A percentile compares a stretch with the other conserved stretches of the same genome.
These are phyloP conservation scores for Taeniopygia guttata DNA, from an alignment of 2,797 vertebrate species.

Conservation along the genomic window DNA sequence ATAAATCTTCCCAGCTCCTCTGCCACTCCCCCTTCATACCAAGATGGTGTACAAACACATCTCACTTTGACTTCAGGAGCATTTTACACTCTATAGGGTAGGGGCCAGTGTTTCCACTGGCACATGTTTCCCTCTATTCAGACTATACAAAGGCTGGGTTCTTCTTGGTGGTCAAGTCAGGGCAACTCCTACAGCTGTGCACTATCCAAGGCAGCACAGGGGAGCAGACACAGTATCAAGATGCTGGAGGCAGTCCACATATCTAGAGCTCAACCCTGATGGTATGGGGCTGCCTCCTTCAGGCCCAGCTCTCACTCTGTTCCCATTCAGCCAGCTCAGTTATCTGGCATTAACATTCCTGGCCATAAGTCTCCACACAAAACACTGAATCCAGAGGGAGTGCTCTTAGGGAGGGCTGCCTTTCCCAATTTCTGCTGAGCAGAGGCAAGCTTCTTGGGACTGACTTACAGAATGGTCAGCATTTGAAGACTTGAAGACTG, in stretches of 20 bases:
- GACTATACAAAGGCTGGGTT: neutral
- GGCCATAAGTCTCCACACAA: neutral
- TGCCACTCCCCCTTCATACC: neutral
- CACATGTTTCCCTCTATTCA: neutral
- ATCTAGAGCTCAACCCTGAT: neutral
- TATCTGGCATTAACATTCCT: neutral
- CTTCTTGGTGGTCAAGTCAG: neutral
- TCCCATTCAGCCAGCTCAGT: neutral
- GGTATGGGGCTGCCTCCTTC: neutral
- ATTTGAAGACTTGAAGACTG: neutral
- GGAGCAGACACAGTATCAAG: neutral
- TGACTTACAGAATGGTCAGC: neutral
- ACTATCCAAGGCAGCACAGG: too few species aligned
- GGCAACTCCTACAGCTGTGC: neutral
- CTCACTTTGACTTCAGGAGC: neutral
- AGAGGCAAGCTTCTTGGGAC: neutral
- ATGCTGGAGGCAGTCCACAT: neutral
- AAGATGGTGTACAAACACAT: rapidly evolving
- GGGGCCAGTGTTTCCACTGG: neutral
- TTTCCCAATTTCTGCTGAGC: neutral
- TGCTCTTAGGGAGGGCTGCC: neutral
- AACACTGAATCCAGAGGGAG: neutral
- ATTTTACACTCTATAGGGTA: neutral
- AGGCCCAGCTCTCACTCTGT: neutral
- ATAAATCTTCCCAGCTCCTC: neutral